These are phyloP conservation scores for Myotis brandtii DNA, from an alignment of 2,113 vertebrate genomes.

Conservation along the genomic window DNA sequence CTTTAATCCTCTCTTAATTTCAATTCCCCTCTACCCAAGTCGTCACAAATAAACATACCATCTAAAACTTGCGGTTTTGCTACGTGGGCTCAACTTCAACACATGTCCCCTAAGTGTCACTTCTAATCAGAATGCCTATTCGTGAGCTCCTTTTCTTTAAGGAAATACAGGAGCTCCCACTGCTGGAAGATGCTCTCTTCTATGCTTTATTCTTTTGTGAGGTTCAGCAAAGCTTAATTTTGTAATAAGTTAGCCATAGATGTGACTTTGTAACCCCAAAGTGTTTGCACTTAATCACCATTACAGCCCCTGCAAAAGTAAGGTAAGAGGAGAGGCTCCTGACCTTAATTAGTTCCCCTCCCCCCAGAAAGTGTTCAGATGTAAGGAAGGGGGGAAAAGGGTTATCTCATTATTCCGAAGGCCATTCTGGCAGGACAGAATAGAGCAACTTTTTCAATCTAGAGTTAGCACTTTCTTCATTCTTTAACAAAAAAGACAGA, in stretches of 20 bases:
- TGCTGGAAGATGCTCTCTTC: neutral
- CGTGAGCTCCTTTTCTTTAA: neutral
- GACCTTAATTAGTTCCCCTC: neutral
- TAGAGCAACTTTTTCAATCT: neutral
- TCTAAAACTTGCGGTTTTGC: neutral
- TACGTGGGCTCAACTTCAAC: neutral
- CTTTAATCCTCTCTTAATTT: neutral
- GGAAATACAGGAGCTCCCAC: neutral
- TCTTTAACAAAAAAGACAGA: neutral
- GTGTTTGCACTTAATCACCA: neutral
- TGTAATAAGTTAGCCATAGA: neutral
- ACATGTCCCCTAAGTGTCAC: neutral
- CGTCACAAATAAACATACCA: neutral
- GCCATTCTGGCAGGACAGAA: neutral
- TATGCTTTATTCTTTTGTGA: slow-evolving; percentile 1
- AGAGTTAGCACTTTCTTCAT: neutral
- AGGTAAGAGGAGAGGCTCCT: neutral
- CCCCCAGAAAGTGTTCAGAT: neutral
- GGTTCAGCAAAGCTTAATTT: neutral
- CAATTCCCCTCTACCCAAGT: neutral
- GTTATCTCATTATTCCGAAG: neutral
- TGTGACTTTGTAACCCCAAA: neutral
- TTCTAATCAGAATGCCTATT: neutral
- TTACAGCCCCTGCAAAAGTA: neutral
- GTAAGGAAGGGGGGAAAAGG: neutral